Evolutionary conservation across 2,797 vertebrate genomes (phyloP), one percentile per base, ranked within the genome.

Genomic region (Ctenopoma kingsleyae): DNA sequence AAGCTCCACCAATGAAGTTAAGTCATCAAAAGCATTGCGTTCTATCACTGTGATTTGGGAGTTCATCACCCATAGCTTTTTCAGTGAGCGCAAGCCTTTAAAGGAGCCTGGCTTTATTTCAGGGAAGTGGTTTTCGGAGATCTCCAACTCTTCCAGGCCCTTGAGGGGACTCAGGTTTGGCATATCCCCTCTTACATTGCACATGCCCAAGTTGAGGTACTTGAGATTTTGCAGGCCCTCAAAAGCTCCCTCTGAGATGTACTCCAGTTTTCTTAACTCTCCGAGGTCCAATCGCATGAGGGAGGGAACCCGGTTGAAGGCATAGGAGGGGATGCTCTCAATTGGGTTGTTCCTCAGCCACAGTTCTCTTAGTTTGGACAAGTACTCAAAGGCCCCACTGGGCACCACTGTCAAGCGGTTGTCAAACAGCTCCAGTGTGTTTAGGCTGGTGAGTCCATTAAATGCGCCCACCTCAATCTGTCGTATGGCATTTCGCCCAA

Each of bases 61-160:
- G 94, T 98, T 99, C 98, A 99, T 99, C 64, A 99, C 96, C 98
- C 98, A 99, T 38, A 99, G 93, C 84, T 99, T 99, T 76, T 97
- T 98, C 58, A 99, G 94, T 16, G 96, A 96, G 41, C 91, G 94
- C 44, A 99, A 89, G 74, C 97, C 97, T 66, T 94, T 96, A 89
- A 99, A 99, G 40, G 96, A 97, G 54, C 95, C 96, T 0, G 98
- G 98, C 47, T 95, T 95, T 86, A 99, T 97, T 74, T 93, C 92
- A 4, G 96, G 95, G 87, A 99, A 98, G 74, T 95, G 91, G 67
- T 99, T 99, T 78, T 98, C 97, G 1, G 98, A 99, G 86, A 99
- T 98, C 93, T 99, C 98, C 41, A 99, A 92, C 81, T 99, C 98
- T 89, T 99, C 98, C 75, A 99, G 90, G 48, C 97, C 96, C 78